Conservation (phyloP, 1,140 invertebrate genomes). For the Drosophila sucinea region DNA sequence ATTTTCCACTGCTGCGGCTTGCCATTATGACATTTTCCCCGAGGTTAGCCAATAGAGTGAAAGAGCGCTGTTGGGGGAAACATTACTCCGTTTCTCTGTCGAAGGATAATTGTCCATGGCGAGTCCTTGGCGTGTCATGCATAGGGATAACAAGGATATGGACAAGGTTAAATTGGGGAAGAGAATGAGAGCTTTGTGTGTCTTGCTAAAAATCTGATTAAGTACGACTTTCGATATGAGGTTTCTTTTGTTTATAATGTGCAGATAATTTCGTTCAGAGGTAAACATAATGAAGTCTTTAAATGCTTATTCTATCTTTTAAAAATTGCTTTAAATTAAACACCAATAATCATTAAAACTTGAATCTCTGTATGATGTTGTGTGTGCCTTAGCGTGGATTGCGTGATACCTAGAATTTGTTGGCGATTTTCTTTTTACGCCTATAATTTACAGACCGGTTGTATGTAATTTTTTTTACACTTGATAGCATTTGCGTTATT, state of each 20-base stretch:
- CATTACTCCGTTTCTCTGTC: not conserved
- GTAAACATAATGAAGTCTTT: no score
- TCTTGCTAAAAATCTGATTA: constrained; percentile 2
- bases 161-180: constrained; percentile 43
- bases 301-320: no score
- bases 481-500: not conserved
- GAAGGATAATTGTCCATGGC: constrained; percentile 65
- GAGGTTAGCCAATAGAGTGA: constrained; percentile 33
- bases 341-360: no score
- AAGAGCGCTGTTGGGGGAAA: not conserved
- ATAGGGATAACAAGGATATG: constrained; percentile 18
- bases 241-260: not conserved
- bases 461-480: not conserved
- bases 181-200: constrained; percentile 4
- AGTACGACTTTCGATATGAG: not conserved
- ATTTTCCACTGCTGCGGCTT: constrained; percentile 33
- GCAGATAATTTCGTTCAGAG: no score
- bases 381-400: not conserved
- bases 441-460: no score
- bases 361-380: no score
- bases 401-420: not conserved
- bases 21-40: constrained; percentile 58
- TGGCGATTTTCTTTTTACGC: no score
- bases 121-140: constrained; percentile 49
- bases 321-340: no score